phyloP scores from a whole-genome alignment of 2,888 invertebrate genomes.

The Laothoe populi region DNA sequence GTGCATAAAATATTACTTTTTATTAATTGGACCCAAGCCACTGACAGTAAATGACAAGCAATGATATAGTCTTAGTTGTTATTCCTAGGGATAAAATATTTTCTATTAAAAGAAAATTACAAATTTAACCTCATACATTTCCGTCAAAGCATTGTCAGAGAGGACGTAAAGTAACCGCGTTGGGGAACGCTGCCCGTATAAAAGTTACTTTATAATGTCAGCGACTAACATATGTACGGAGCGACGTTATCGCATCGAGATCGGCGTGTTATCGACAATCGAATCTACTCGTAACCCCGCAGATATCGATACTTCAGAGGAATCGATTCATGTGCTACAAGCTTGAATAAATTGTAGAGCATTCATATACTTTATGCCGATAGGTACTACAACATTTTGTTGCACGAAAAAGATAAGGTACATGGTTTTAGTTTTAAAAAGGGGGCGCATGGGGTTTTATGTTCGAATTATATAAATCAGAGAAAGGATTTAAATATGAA shows the following conservation, averaged over 20 bases:
- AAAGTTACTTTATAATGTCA: conserved; percentile 68
- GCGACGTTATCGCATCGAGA: conserved; percentile 65
- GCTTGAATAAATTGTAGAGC: conserved; percentile 57
- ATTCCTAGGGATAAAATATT: background rate
- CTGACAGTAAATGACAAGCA: conserved; percentile 1
- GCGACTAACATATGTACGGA: conserved; percentile 65
- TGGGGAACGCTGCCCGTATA: conserved; percentile 48
- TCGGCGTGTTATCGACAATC: conserved; percentile 68
- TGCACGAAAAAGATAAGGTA: conserved; percentile 17
- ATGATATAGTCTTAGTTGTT: background rate
- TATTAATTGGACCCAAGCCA: background rate
- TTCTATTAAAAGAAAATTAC: conserved; percentile 8
- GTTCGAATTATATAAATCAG: background rate
- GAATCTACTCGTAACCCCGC: conserved; percentile 57
- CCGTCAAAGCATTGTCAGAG: conserved; percentile 28
- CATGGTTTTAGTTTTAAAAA: conserved; percentile 3
- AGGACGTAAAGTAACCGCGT: conserved; percentile 50
- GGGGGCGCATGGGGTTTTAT: background rate
- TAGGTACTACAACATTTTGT: conserved; percentile 28
- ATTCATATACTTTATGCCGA: conserved; percentile 36
- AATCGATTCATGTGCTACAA: conserved; percentile 52
- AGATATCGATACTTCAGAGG: conserved; percentile 59
- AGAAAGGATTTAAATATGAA: background rate
- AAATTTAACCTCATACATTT: conserved; percentile 1
- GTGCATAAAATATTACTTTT: background rate